Percentiles rank a stretch among this genome's conserved stretches.
These are phyloP conservation scores for Embiotoca jacksoni DNA, from an alignment of 2,113 vertebrate genomes.

Conservation along the genomic window DNA sequence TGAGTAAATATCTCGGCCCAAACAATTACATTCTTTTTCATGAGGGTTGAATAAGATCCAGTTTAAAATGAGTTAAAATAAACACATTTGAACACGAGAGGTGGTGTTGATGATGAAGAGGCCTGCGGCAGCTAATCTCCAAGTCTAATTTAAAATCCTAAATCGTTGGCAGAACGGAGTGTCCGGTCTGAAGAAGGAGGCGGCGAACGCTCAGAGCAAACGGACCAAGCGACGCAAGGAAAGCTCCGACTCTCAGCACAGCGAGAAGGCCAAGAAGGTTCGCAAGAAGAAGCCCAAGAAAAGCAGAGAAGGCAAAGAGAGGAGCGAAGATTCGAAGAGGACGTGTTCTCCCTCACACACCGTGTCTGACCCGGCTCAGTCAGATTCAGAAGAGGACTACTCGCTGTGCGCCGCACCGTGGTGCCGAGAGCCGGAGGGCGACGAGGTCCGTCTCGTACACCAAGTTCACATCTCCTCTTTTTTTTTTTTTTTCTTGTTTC, in stretches of 20 bases:
- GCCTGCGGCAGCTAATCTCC: too few relatives aligned
- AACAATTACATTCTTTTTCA: too few relatives aligned
- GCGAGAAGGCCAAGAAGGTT: constrained; percentile 88
- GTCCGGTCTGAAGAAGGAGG: constrained; percentile 85
- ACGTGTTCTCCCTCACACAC: constrained; percentile 79
- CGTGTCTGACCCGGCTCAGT: constrained; percentile 86
- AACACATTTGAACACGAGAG: too few relatives aligned
- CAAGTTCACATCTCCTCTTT: too few relatives aligned
- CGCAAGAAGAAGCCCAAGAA: constrained; percentile 91
- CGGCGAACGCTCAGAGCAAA: constrained; percentile 83
- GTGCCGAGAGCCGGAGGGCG: constrained; percentile 96
- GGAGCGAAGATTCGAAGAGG: constrained; percentile 78
- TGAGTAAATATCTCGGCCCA: too few relatives aligned
- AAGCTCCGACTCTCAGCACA: constrained; percentile 81
- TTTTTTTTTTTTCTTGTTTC: neutral
- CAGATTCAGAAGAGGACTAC: constrained; percentile 95
- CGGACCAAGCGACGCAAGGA: constrained; percentile 91
- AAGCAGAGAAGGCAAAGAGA: constrained; percentile 82
- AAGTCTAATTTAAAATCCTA: neutral
- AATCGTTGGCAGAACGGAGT: constrained; percentile 78
- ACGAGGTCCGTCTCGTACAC: constrained; percentile 88
- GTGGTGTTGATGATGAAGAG: too few relatives aligned
- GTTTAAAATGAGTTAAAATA: too few relatives aligned
- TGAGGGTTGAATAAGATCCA: too few relatives aligned
- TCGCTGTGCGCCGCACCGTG: constrained; percentile 94